Percentiles rank a stretch among this genome's conserved stretches.
Conservation (phyloP, 2,113 vertebrate species). For the Tragulus kanchil region DNA sequence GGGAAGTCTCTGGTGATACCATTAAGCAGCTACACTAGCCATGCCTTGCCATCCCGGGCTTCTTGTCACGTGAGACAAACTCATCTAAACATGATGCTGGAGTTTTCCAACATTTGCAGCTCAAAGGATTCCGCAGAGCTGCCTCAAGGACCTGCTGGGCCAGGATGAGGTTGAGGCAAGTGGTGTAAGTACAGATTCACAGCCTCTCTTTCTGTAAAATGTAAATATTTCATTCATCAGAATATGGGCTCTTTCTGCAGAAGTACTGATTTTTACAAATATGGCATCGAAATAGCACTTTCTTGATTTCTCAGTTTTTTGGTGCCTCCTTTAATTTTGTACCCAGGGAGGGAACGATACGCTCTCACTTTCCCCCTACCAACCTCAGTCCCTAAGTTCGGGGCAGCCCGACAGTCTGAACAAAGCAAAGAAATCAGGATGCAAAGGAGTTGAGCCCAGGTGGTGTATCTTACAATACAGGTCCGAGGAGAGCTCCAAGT, state of each 20-base stretch:
- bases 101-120: neutral
- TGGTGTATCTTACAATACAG: neutral
- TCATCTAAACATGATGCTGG: neutral
- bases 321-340: neutral
- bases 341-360: neutral
- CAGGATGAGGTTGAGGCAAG: neutral
- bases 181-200: neutral
- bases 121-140: neutral
- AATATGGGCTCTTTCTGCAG: neutral
- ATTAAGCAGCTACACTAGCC: neutral
- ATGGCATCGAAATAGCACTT: neutral
- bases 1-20: neutral
- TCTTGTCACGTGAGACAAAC: neutral
- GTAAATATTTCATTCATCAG: neutral
- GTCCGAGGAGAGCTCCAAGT: neutral
- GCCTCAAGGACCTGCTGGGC: neutral
- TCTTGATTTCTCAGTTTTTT: neutral
- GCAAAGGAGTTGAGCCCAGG: neutral
- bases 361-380: neutral
- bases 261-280: constrained; percentile 1
- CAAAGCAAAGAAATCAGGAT: neutral
- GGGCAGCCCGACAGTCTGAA: neutral
- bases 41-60: neutral
- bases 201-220: constrained; percentile 8
- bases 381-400: neutral